Evolutionary conservation across 2,113 vertebrate genomes (phyloP), one percentile per base, ranked within the genome.

Genomic region (Rhinichthys klamathensis): DNA sequence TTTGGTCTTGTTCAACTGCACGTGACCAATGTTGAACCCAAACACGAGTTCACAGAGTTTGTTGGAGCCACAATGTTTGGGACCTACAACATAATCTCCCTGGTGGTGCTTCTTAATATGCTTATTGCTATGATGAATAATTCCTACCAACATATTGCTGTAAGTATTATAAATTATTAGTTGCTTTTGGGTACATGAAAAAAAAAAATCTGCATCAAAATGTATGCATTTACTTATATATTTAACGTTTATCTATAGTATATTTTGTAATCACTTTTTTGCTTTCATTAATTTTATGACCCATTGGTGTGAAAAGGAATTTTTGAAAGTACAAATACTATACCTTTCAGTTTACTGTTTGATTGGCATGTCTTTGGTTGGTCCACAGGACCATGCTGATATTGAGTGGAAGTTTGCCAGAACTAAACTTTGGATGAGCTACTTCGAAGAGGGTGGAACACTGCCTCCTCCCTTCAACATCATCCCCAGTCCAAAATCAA

Each of bases 61-160:
- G 96, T 99, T 3, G 98, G 98, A 0, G 97, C 98, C 91, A 99
- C 98, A 58, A 99, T 99, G 98, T 99, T 99, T 86, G 98, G 98
- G 82, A 99, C 98, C 1, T 99, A 99, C 87, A 99, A 98, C 88
- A 96, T 99, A 83, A 99, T 99, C 91, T 99, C 98, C 0, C 91
- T 99, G 87, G 98, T 99, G 87, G 98, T 99, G 80, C 95, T 99
- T 30, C 97, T 99, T 87, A 99, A 99, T 93, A 99, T 99, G 98
- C 91, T 99, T 74, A 99, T 99, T 88, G 98, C 98, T 75, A 99
- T 99, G 98, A 99, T 99, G 98, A 99, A 99, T 93, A 99, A 99
- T 91, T 99, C 98, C 73, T 99, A 99, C 89, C 98, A 99, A 90
- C 97, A 98, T 83, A 99, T 99, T 87, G 98, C 98, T 85, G 98